Conservation (phyloP, 2,888 invertebrate species). For the Scrobipalpa atriplicella region DNA sequence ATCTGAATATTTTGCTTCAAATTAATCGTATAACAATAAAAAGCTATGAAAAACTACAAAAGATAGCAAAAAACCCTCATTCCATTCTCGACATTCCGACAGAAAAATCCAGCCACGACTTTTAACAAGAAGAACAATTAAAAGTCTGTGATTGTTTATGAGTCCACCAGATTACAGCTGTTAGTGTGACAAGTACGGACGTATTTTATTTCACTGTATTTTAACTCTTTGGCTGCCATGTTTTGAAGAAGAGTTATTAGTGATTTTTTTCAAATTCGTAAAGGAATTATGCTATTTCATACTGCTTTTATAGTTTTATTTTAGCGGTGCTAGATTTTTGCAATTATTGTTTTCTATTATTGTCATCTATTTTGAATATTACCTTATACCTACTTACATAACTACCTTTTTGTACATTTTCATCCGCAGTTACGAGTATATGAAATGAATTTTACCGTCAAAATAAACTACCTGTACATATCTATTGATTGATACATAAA, state of each 20-base stretch:
- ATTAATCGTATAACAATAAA: not conserved
- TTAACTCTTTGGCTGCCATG: not conserved
- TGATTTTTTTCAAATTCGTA: too few species aligned
- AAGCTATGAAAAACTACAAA: not conserved
- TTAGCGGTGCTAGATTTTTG: not conserved
- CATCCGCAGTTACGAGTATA: too few species aligned
- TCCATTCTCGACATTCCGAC: not conserved
- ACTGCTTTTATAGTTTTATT: too few species aligned
- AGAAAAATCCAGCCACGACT: not conserved
- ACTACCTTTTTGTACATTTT: too few species aligned
- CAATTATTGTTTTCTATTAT: too few species aligned
- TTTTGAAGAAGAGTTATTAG: too few species aligned
- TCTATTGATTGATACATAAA: too few species aligned
- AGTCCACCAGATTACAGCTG: not conserved
- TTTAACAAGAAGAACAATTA: constrained; percentile 1
- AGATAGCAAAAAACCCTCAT: not conserved
- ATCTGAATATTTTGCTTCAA: not conserved
- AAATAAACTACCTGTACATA: too few species aligned
- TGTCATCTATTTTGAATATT: too few species aligned
- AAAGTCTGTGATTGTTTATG: not conserved
- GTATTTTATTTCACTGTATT: not conserved
- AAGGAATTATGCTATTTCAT: too few species aligned
- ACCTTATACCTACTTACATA: too few species aligned
- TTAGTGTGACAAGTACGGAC: not conserved
- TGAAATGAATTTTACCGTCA: too few species aligned